A percentile compares a stretch with the other conserved stretches of the same genome.
Evolutionary conservation across 2,113 vertebrate species (phyloP).

Genomic region (Pachycephala philippinensis): DNA sequence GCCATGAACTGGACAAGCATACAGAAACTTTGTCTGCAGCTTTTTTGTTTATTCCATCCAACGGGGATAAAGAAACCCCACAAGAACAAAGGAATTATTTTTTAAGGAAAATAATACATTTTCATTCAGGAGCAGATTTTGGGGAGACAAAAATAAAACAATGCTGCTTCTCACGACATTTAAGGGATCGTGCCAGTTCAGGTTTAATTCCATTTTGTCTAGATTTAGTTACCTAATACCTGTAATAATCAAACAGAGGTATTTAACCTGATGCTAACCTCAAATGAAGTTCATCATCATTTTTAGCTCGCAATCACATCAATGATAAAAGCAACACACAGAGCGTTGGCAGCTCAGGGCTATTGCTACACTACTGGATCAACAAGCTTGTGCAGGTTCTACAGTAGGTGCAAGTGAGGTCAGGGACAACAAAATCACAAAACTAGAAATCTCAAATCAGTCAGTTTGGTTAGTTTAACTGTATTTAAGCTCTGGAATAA

Average conservation of each 20-base stretch:
- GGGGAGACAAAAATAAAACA: background rate
- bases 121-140: background rate
- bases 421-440: background rate
- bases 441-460: background rate
- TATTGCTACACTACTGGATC: background rate
- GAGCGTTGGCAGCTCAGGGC: background rate
- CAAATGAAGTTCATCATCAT: background rate
- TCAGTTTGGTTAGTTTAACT: background rate
- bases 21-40: background rate
- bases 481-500: background rate
- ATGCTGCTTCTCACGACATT: background rate
- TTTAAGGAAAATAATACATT: background rate
- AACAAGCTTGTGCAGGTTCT: background rate
- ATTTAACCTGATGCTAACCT: background rate
- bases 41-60: background rate
- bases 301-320: background rate
- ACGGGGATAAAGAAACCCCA: background rate
- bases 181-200: background rate
- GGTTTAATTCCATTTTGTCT: background rate
- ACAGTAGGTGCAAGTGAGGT: background rate
- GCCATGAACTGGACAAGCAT: background rate
- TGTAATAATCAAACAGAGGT: background rate
- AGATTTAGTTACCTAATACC: background rate
- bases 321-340: background rate
- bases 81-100: background rate